Evolutionary conservation across 2,797 vertebrate genomes (phyloP).

Genomic region (Toxotes lorentzi): DNA sequence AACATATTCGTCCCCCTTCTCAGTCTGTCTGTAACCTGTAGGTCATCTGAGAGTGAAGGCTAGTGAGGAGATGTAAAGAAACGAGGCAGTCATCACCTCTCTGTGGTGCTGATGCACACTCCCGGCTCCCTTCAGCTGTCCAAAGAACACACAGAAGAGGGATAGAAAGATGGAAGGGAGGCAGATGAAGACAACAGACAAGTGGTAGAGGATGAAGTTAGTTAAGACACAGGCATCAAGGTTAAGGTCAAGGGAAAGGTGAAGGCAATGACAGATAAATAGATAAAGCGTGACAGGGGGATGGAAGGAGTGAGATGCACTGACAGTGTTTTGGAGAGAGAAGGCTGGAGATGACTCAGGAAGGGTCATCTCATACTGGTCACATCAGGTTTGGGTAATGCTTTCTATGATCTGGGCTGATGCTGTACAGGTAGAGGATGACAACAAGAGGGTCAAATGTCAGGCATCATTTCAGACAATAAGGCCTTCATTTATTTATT

Average conservation of each 20-base stretch:
- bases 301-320: slow-evolving; percentile 24
- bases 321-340: slow-evolving; percentile 31
- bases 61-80: slow-evolving; percentile 29
- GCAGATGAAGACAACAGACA: slow-evolving; percentile 27
- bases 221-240: slow-evolving; percentile 38
- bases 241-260: slow-evolving; percentile 56
- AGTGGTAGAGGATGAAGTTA: slow-evolving; percentile 44
- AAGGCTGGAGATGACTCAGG: slow-evolving; percentile 23
- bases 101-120: slow-evolving; percentile 20
- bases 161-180: slow-evolving; percentile 8
- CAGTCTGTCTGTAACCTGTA: slow-evolving; percentile 39
- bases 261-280: slow-evolving; percentile 56
- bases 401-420: slow-evolving; percentile 42
- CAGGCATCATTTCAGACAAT: slow-evolving; percentile 25
- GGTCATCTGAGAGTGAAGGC: slow-evolving; percentile 54
- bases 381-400: slow-evolving; percentile 37
- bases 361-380: slow-evolving; percentile 37
- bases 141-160: slow-evolving; percentile 30
- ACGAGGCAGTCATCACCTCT: background rate
- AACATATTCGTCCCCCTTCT: slow-evolving; percentile 17
- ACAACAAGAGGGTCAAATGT: slow-evolving; percentile 41
- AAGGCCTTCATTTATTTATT: slow-evolving; percentile 14
- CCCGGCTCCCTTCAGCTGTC: slow-evolving; percentile 48
- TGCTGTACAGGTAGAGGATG: slow-evolving; percentile 2
- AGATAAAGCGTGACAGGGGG: slow-evolving; percentile 55